These are phyloP conservation scores for Macrosiphum euphorbiae DNA, from an alignment of 2,888 invertebrate species.

Conservation along the genomic window DNA sequence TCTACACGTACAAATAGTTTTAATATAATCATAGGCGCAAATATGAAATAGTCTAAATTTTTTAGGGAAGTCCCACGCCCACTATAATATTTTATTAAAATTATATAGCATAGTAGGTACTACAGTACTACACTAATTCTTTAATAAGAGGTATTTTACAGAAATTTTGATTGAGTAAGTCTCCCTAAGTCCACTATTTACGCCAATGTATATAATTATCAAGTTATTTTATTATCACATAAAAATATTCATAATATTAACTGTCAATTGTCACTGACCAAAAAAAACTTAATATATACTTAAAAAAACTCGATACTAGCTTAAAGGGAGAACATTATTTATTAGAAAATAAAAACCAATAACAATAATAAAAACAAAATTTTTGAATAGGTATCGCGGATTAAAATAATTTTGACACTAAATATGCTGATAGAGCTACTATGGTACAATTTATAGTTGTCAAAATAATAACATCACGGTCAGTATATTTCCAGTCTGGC, in stretches of 20 bases:
- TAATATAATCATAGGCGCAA: not conserved
- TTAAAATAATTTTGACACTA: conserved; percentile 58
- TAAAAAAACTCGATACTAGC: not conserved
- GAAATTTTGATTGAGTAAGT: not conserved
- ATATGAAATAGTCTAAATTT: not conserved
- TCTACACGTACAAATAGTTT: too few relatives aligned
- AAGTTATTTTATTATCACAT: not conserved
- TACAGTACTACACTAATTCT: not conserved
- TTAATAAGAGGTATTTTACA: not conserved
- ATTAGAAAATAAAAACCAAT: conserved; percentile 31
- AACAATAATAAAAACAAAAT: conserved; percentile 38
- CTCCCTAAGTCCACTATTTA: not conserved
- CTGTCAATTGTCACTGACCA: too few relatives aligned
- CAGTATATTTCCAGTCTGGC: conserved; percentile 47
- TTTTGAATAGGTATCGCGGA: too few relatives aligned
- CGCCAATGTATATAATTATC: not conserved
- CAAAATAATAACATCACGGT: conserved; percentile 50
- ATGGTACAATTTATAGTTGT: conserved; percentile 61
- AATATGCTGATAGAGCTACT: conserved; percentile 40
- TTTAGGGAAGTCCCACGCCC: not conserved
- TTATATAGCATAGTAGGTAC: not conserved
- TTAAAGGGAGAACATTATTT: conserved; percentile 30
- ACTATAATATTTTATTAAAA: not conserved
- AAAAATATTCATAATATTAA: not conserved
- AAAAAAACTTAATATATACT: not conserved